These are phyloP conservation scores for Corythornis cristatus DNA, from an alignment of 2,113 vertebrate species.

Conservation along the genomic window DNA sequence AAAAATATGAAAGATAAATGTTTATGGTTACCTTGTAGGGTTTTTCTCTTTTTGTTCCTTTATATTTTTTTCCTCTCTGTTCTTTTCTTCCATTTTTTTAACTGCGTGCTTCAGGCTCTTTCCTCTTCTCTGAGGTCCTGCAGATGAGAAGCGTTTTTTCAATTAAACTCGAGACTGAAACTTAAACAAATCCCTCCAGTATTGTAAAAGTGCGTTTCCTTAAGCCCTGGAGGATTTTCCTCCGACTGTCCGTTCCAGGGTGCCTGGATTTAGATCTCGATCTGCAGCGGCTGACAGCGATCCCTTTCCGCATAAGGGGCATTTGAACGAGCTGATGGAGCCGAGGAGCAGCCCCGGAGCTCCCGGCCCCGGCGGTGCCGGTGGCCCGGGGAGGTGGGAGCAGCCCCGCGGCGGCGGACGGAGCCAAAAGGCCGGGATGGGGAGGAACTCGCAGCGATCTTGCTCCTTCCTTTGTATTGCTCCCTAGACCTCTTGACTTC, in stretches of 20 bases:
- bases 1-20: conserved; percentile 9
- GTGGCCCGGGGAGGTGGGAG: background rate
- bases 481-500: conserved; percentile 54
- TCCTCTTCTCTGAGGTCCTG: conserved; percentile 32
- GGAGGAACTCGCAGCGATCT: background rate
- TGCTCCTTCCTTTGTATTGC: conserved; percentile 15
- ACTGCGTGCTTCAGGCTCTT: conserved; percentile 39
- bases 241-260: conserved; percentile 11
- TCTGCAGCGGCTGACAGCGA: background rate
- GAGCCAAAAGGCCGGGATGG: background rate
- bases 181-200: conserved; percentile 51
- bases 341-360: background rate
- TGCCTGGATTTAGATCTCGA: conserved; percentile 31
- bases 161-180: conserved; percentile 30
- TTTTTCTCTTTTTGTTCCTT: background rate
- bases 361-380: background rate
- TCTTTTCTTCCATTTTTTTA: background rate
- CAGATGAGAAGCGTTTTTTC: conserved; percentile 32
- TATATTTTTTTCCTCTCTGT: background rate
- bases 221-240: conserved; percentile 57
- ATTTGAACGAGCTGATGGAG: background rate
- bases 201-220: conserved; percentile 60
- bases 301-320: conserved; percentile 22
- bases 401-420: background rate
- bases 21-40: background rate